phyloP scores from a whole-genome alignment of 2,113 vertebrate genomes.

The Spea multiplicata region DNA sequence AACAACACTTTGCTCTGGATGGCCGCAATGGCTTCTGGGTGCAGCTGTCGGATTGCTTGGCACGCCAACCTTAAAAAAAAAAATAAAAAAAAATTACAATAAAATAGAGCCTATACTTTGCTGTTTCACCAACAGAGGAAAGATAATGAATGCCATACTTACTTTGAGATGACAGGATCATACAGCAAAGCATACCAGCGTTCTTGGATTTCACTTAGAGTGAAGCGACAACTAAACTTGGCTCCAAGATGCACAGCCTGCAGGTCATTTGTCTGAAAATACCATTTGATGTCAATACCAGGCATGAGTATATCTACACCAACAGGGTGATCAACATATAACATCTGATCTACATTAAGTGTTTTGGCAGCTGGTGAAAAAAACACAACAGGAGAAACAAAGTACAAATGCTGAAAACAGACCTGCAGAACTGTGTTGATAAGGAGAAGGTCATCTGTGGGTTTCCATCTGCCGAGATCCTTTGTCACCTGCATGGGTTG shows the following conservation, averaged over 20 bases:
- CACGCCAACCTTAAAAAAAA: constrained; percentile 76
- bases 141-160: constrained; percentile 55
- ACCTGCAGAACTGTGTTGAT: constrained; percentile 94
- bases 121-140: too few relatives aligned
- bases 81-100: not conserved
- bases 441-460: constrained; percentile 86
- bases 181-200: constrained; percentile 94
- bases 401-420: not conserved
- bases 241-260: constrained; percentile 89
- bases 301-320: not conserved
- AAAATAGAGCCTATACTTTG: not conserved
- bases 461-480: constrained; percentile 90
- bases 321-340: not conserved
- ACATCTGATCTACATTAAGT: not conserved
- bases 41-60: constrained; percentile 94
- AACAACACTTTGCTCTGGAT: constrained; percentile 95
- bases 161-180: constrained; percentile 96
- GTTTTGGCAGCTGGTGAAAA: not conserved
- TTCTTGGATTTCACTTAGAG: constrained; percentile 89
- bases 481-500: constrained; percentile 91
- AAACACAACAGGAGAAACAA: too few relatives aligned
- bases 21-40: constrained; percentile 90
- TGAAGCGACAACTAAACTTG: constrained; percentile 96
- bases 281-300: too few relatives aligned
- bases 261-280: constrained; percentile 84